Evolutionary conservation across 2,888 invertebrate species (phyloP), one percentile per base, ranked within the genome.

Genomic region (Xanthorhoe spadicearia): DNA sequence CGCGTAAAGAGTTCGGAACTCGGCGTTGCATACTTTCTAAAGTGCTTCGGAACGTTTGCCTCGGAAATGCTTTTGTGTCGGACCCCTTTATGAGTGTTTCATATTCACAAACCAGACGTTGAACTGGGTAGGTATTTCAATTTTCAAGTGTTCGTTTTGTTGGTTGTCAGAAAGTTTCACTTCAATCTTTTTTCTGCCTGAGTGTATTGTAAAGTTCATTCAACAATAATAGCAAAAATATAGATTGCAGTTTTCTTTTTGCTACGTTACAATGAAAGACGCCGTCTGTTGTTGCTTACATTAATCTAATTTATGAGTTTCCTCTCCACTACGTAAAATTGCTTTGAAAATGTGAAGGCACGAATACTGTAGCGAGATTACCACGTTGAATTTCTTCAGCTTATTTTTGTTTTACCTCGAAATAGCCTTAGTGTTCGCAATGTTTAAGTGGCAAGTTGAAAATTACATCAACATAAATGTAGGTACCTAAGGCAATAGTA

Each of bases 291-390:
- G 38, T 62, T 63, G 61, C 56, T 61, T 68, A 38, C 62, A 73
- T 76, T 71, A 74, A 76, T 75, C 71, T 64, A 72, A 56, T 66
- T 70, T 73, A 74, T 74, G 74, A 70, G 68, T 23, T 4, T 23
- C 23, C 23, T 74, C 73, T 68, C 63, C 66, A 66, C 55, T 60
- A 70, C 64, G 74, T 57, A 61, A 76, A 75, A 73, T 80, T 76
- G 74, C 73, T 77, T 73, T 52, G 63, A 68, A 65, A 69, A 71
- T 74, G 66, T 55, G 68, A 66, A 76, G 76, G 64, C 61, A 57
- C 50, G 57, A 56, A 68, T 62, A 61, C 48, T 64, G 48, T 19
- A 53, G 32, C 51, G 58, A 62, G 57, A 49, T 52, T 43, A 18
- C 13, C 57, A 43, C 62, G 52, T 62, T 52, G 48, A 28, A 61